Percentiles rank a stretch among this genome's conserved stretches.
Evolutionary conservation across 2,113 vertebrate genomes (phyloP).

Genomic region (Neolamprologus modestus): DNA sequence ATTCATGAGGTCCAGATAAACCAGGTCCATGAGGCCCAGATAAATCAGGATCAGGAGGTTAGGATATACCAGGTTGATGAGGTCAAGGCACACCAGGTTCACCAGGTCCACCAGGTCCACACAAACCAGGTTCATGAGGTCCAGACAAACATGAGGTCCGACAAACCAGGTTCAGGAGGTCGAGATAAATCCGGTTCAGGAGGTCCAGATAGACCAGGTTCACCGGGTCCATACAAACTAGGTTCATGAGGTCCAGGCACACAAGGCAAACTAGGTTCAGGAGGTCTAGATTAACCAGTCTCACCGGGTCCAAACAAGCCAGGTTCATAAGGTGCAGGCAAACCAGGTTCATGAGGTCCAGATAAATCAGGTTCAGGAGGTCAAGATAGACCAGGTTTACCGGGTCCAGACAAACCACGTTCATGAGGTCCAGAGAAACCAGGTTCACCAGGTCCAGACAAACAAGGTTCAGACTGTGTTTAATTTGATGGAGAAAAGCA

Average conservation of each 20-base stretch:
- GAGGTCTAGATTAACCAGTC: not conserved
- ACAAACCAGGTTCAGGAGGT: fast-evolving
- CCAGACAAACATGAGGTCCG: fast-evolving
- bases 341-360: not conserved
- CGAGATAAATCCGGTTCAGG: fast-evolving
- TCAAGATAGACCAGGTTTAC: fast-evolving
- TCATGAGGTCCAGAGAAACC: not conserved
- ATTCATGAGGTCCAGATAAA: not conserved
- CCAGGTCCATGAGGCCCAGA: fast-evolving
- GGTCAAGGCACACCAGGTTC: not conserved
- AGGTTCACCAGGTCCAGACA: not conserved
- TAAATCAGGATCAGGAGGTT: fast-evolving
- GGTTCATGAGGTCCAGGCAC: not conserved
- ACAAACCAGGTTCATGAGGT: not conserved
- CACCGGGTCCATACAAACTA: fast-evolving
- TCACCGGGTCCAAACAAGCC: fast-evolving
- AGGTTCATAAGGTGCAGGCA: not conserved
- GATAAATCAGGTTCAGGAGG: fast-evolving
- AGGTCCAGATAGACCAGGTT: too few species aligned
- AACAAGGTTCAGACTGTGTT: not conserved
- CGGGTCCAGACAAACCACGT: not conserved
- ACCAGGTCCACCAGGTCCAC: not conserved
- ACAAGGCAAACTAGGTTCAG: fast-evolving
- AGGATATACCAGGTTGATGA: fast-evolving
- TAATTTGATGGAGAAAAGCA: not conserved